phyloP scores from a whole-genome alignment of 2,888 invertebrate genomes.

The Parasteatoda lunata region DNA sequence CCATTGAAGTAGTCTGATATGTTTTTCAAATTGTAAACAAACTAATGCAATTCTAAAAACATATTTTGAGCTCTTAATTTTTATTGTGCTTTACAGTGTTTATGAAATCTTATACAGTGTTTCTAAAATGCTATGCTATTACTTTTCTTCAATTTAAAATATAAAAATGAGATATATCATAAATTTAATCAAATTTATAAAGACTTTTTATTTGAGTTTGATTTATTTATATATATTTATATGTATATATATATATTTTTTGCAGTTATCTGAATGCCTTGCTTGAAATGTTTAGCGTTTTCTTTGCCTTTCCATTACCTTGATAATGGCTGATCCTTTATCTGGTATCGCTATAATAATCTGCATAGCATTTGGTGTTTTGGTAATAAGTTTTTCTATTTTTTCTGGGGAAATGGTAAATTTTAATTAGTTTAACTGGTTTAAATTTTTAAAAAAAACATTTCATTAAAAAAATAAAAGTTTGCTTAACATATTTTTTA shows the following conservation, averaged over 20 bases:
- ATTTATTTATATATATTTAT: background rate
- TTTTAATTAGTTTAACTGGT: background rate
- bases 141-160: too few relatives aligned
- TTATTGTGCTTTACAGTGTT: too few relatives aligned
- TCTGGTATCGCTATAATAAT: constrained; percentile 86
- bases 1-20: too few relatives aligned
- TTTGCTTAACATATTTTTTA: too few relatives aligned
- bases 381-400: constrained; percentile 74
- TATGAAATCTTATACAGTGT: too few relatives aligned
- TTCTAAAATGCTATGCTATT: too few relatives aligned
- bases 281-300: background rate
- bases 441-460: too few relatives aligned
- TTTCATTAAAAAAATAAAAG: too few relatives aligned
- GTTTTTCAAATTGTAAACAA: too few relatives aligned
- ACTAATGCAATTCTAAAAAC: too few relatives aligned
- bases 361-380: constrained; percentile 90
- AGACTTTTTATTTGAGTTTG: background rate
- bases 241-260: background rate
- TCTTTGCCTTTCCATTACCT: background rate
- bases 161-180: background rate
- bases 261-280: background rate
- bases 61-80: too few relatives aligned
- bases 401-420: background rate
- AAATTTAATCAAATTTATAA: background rate
- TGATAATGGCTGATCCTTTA: constrained; percentile 76